Base-by-base conservation (phyloP, 2,888 invertebrate species). In the Diabrotica balteata region DNA sequence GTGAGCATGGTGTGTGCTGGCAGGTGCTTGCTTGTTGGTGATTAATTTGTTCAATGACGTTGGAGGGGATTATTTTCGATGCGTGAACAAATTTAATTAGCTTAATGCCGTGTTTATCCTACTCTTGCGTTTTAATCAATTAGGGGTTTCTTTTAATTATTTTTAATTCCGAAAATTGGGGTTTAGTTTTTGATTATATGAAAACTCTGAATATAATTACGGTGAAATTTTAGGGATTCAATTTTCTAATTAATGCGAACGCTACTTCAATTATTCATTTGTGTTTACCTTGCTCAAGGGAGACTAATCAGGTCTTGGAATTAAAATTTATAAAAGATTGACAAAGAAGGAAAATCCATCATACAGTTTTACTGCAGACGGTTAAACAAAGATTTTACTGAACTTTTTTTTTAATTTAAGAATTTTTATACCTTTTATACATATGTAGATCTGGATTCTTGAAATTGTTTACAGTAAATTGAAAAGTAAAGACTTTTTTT, bases 21-120 rank as follows among this genome's bases (percentile, higher is more conserved):
- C 62, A 62, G 62, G 62, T 62, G 62, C 62, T 53, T 53, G 62
- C 54, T 62, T 43, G 51, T 52, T 62, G 61, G 57, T 66, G 66
- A 66, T 66, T 66, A 61, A 66, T 61, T 57, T 66, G 61, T 61
- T 66, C 61, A 61, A 62, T 58, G 66, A 66, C 62, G 62, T 62
- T 62, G 11, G 49, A 49, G 54, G 54, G 62, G 53, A 55, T 54
- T 61, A 51, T 62, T 46, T 61, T 62, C 55, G 54, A 62, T 62
- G 62, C 62, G 62, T 62, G 47, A 49, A 62, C 62, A 54, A 62
- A 54, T 62, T 54, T 62, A 62, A 62, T 62, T 62, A 62, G 62
- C 62, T 49, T 62, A 62, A 62, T 62, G 62, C 54, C 11, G 45
- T 62, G 55, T 62, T 62, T 62, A 62, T 62, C 54, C 62, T 51